A percentile compares a stretch with the other conserved stretches of the same genome.
Conservation (phyloP, 2,113 vertebrate species). For the Arvicanthis niloticus region DNA sequence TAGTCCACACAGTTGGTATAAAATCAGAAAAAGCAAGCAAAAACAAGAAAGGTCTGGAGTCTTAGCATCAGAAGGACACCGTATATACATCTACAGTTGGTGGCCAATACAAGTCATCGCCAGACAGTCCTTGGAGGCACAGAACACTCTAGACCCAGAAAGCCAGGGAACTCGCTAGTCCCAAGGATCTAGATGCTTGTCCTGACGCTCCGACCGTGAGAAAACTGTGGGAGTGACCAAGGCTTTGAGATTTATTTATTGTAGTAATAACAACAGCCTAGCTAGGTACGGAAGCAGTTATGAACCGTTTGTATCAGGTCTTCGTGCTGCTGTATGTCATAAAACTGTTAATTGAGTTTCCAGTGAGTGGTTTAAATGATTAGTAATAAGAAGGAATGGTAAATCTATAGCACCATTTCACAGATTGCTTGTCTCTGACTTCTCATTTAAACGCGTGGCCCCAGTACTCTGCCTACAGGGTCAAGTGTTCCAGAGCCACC, state of each 20-base stretch:
- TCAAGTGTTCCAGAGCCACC: constrained; percentile 51
- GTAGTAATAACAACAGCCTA: constrained; percentile 83
- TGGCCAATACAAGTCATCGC: constrained; percentile 87
- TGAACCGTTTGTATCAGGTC: constrained; percentile 85
- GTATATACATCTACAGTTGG: constrained; percentile 81
- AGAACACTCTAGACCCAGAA: constrained; percentile 68
- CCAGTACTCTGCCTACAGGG: constrained; percentile 60
- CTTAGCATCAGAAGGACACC: constrained; percentile 88
- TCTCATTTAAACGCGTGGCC: constrained; percentile 33
- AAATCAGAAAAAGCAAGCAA: constrained; percentile 86
- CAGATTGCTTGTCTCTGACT: constrained; percentile 80
- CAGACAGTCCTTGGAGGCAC: constrained; percentile 85
- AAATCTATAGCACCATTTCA: constrained; percentile 92
- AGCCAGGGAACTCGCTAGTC: not conserved
- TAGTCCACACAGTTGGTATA: constrained; percentile 90
- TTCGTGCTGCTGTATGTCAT: constrained; percentile 82
- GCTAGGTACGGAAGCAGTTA: constrained; percentile 88
- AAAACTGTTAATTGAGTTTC: constrained; percentile 87
- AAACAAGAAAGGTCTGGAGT: constrained; percentile 84
- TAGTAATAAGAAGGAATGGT: constrained; percentile 89
- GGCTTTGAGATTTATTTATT: constrained; percentile 77
- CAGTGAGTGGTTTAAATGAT: constrained; percentile 89
- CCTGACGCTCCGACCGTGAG: constrained; percentile 79
- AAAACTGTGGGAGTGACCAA: constrained; percentile 70
- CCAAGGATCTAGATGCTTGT: constrained; percentile 71